Conservation (phyloP, 2,797 vertebrate genomes). For the Falco novaeseelandiae region DNA sequence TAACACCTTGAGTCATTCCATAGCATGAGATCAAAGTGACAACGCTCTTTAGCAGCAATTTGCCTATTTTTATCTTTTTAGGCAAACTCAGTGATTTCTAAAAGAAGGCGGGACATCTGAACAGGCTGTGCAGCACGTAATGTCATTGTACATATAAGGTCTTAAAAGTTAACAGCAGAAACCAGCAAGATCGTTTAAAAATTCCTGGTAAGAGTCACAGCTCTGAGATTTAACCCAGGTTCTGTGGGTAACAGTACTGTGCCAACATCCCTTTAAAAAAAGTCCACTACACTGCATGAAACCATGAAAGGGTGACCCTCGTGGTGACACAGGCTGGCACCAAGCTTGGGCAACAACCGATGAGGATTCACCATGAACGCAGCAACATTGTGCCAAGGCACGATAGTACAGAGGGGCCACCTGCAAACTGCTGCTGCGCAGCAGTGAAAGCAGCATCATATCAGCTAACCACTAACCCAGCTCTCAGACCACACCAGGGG, state of each 20-base stretch:
- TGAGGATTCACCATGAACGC: not conserved
- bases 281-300: too few relatives aligned
- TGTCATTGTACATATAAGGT: too few relatives aligned
- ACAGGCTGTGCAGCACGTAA: not conserved
- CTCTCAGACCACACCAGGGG: accelerated
- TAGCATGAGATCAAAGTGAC: not conserved
- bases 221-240: not conserved
- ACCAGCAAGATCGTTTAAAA: not conserved
- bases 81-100: not conserved
- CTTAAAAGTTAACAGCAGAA: not conserved
- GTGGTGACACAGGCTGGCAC: not conserved
- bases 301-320: not conserved
- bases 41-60: not conserved
- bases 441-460: not conserved
- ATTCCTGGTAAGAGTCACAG: not conserved
- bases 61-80: not conserved
- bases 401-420: accelerated
- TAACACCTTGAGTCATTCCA: not conserved
- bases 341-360: not conserved
- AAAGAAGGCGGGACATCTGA: not conserved
- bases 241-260: too few relatives aligned
- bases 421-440: not conserved
- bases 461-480: not conserved
- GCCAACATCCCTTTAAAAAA: not conserved
- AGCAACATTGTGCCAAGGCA: not conserved